Conservation (phyloP, 1,140 invertebrate species). For the Idris sp. region DNA sequence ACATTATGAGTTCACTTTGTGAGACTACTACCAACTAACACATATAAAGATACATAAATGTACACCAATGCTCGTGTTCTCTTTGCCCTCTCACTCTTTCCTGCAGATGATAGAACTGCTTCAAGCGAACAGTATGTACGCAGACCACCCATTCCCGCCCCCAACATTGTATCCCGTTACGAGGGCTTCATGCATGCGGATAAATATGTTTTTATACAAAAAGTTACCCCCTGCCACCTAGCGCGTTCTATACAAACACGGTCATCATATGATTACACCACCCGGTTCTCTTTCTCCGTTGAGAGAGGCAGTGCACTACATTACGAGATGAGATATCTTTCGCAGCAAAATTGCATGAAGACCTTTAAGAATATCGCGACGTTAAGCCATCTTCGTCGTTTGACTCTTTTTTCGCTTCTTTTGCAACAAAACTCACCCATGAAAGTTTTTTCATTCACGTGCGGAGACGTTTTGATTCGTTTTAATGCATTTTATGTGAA, state of each 20-base stretch:
- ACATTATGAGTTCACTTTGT: conserved; percentile 67
- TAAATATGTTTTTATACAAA: conserved; percentile 70
- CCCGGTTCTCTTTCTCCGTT: conserved; percentile 54
- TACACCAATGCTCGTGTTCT: conserved; percentile 40
- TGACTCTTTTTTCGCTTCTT: conserved; percentile 15
- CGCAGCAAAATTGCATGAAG: conserved; percentile 64
- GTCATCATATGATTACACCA: conserved; percentile 68
- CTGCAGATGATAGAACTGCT: conserved; percentile 49
- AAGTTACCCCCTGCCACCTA: conserved; percentile 64
- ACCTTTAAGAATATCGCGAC: conserved; percentile 66
- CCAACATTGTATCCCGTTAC: conserved; percentile 61
- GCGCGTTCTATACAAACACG: conserved; percentile 61
- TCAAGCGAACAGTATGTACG: conserved; percentile 60
- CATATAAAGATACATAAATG: conserved; percentile 27
- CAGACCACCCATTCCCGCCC: conserved; percentile 49
- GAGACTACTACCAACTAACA: conserved; percentile 44
- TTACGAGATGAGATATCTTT: conserved; percentile 69
- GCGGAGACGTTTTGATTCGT: not conserved
- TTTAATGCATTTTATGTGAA: conserved; percentile 5
- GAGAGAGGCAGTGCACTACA: conserved; percentile 61
- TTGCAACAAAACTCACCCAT: conserved; percentile 17
- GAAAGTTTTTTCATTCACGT: conserved; percentile 8
- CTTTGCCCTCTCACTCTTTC: conserved; percentile 46
- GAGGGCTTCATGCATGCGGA: conserved; percentile 66
- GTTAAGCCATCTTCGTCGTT: conserved; percentile 50